These are phyloP conservation scores for Zaprionus taronus DNA, from an alignment of 1,140 invertebrate species.

Conservation along the genomic window DNA sequence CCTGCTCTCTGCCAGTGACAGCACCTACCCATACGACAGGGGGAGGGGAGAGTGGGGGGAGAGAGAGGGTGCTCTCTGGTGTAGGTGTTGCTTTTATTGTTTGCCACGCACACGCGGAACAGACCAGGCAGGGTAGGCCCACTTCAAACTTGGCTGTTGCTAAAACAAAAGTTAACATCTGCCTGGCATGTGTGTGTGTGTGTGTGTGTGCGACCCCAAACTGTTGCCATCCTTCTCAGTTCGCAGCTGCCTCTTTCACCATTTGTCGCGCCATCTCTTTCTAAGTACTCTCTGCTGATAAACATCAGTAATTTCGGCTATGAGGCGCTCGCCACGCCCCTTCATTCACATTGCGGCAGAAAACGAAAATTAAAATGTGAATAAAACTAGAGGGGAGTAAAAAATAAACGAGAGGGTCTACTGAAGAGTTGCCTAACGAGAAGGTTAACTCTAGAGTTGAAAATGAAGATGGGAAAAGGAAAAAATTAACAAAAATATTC, in stretches of 20 bases:
- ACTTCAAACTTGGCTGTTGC: conserved; percentile 78
- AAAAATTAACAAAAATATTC: neutral
- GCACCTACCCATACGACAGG: conserved; percentile 10
- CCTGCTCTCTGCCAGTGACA: conserved; percentile 36
- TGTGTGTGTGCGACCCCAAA: neutral
- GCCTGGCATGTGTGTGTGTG: conserved; percentile 31
- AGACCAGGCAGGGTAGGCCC: conserved; percentile 19
- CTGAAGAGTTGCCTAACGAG: neutral
- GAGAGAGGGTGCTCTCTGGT: conserved; percentile 34
- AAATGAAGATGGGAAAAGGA: neutral
- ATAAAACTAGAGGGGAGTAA: conserved; percentile 13
- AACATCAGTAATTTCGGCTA: conserved; percentile 73
- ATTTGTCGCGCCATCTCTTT: neutral
- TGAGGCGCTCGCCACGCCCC: conserved; percentile 50
- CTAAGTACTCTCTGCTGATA: conserved; percentile 67
- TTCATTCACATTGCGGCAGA: conserved; percentile 58
- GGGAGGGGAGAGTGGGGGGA: neutral
- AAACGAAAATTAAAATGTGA: conserved; percentile 56
- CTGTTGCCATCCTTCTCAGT: conserved; percentile 9
- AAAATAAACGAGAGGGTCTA: neutral
- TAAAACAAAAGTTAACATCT: conserved; percentile 79
- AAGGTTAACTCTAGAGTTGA: neutral
- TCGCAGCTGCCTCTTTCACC: conserved; percentile 3
- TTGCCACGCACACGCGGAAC: conserved; percentile 66
- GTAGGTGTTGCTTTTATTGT: conserved; percentile 40